A percentile compares a stretch with the other conserved stretches of the same genome.
Evolutionary conservation across 2,888 invertebrate species (phyloP).

Genomic region (Patella ulyssiponensis): DNA sequence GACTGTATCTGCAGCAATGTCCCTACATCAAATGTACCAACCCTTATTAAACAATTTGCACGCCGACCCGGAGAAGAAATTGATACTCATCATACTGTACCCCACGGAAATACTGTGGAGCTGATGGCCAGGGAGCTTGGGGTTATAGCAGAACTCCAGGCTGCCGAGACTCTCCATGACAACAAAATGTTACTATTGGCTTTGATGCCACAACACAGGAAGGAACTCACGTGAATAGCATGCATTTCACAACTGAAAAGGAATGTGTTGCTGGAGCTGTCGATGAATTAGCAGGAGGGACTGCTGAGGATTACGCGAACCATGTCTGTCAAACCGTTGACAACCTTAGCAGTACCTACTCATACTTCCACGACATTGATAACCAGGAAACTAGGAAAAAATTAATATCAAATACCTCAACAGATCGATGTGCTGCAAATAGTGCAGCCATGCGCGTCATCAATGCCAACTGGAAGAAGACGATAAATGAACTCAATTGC

Average conservation of each 20-base stretch:
- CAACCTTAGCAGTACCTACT: slow-evolving; percentile 18
- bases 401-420: slow-evolving; percentile 30
- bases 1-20: no score
- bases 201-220: no score
- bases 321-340: slow-evolving; percentile 29
- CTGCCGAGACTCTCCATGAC: no score
- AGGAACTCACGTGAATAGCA: slow-evolving; percentile 29
- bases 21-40: no score
- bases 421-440: slow-evolving; percentile 33
- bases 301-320: slow-evolving; percentile 31
- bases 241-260: slow-evolving; percentile 35
- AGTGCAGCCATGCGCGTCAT: slow-evolving; percentile 27
- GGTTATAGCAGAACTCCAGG: no score
- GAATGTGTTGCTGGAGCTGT: slow-evolving; percentile 26
- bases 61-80: no score
- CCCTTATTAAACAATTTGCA: no score
- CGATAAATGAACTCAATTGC: slow-evolving; percentile 34
- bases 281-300: slow-evolving; percentile 36
- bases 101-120: no score
- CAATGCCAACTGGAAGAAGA: slow-evolving; percentile 21
- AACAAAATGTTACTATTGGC: no score
- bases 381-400: slow-evolving; percentile 21
- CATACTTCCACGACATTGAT: slow-evolving; percentile 15
- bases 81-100: no score
- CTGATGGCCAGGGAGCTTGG: no score